Conservation (phyloP, 2,797 vertebrate species). For the Adrianichthys oophorus region DNA sequence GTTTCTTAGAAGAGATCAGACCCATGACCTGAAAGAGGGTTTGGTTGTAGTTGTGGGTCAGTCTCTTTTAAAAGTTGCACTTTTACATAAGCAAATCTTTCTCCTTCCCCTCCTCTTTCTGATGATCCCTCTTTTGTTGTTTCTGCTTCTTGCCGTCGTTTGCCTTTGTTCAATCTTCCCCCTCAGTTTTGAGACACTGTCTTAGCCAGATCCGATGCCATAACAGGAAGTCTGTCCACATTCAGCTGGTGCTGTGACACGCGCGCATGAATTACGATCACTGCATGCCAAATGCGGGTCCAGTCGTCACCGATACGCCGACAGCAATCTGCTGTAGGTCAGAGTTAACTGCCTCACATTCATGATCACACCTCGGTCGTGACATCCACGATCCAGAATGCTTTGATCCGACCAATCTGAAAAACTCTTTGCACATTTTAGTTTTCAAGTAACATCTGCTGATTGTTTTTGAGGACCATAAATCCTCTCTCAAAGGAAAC, state of each 20-base stretch:
- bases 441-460: constrained; percentile 34
- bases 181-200: constrained; percentile 36
- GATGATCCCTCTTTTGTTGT: constrained; percentile 9
- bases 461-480: constrained; percentile 18
- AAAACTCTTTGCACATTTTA: constrained; percentile 19
- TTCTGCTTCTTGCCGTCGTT: constrained; percentile 7
- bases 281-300: constrained; percentile 59
- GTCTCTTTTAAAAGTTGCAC: constrained; percentile 24
- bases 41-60: constrained; percentile 11
- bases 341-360: constrained; percentile 54
- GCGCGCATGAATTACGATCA: constrained; percentile 53
- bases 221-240: constrained; percentile 64
- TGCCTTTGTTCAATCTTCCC: constrained; percentile 8
- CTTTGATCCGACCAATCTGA: constrained; percentile 30
- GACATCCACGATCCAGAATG: constrained; percentile 10
- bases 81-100: constrained; percentile 23
- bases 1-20: constrained; percentile 33
- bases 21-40: constrained; percentile 16
- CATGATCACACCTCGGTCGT: constrained; percentile 27
- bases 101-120: constrained; percentile 4
- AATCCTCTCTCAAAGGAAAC: constrained; percentile 26
- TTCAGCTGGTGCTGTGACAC: constrained; percentile 38
- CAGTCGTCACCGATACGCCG: constrained; percentile 56
- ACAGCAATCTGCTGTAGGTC: constrained; percentile 66
- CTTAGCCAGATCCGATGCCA: constrained; percentile 66